Conservation (phyloP, 2,888 invertebrate species). For the Tipula lateralis region DNA sequence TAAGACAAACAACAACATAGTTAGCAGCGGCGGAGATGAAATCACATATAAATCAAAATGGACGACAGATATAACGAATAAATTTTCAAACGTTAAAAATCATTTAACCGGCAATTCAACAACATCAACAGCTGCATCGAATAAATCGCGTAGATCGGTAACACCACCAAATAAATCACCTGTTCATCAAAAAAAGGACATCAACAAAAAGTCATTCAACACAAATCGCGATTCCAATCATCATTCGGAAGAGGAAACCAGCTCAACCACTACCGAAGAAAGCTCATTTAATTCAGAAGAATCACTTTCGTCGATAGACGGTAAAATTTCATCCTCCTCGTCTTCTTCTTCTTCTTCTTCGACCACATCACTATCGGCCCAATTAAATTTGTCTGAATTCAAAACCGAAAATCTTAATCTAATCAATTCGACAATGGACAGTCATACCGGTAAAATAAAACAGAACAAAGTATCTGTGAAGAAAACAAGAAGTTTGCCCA, state of each 20-base stretch:
- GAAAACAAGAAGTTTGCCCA: slow-evolving; percentile 32
- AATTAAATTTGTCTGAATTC: slow-evolving; percentile 2
- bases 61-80: slow-evolving; percentile 20
- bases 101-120: background rate
- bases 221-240: background rate
- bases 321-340: background rate
- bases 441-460: background rate
- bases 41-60: background rate
- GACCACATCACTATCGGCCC: background rate
- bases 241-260: slow-evolving; percentile 20
- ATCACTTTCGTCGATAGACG: background rate
- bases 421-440: background rate
- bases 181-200: background rate
- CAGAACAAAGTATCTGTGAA: slow-evolving; percentile 27
- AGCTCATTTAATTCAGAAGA: slow-evolving; percentile 26
- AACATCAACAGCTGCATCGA: background rate
- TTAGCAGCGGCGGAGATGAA: background rate
- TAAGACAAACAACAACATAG: background rate
- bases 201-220: background rate
- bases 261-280: slow-evolving; percentile 28
- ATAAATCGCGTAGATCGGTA: background rate
- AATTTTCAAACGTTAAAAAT: slow-evolving; percentile 25
- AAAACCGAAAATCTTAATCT: background rate
- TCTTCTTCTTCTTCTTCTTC: slow-evolving; percentile 26
- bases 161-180: background rate